Base-by-base conservation (phyloP, 2,888 invertebrate genomes). In the Agrotis puta region DNA sequence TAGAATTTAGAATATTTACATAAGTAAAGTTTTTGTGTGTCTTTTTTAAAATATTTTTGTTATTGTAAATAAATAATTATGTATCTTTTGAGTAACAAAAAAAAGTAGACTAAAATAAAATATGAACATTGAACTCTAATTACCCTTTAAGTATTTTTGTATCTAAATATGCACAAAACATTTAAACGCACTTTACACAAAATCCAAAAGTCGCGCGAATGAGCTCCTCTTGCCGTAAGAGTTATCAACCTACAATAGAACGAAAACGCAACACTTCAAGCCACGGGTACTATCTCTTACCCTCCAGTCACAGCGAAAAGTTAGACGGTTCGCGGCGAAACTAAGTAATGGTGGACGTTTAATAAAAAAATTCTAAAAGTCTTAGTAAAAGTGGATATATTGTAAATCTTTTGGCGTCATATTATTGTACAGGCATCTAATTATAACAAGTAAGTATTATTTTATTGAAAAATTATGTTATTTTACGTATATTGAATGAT, bases 161-260 rank as follows among this genome's bases (percentile, higher is more conserved):
- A 58, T 58, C 58, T 58, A 58, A 58, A 58, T 58, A 58, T 58
- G 58, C 45, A 58, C 57, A 57, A 57, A 33, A 61, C 61, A 61
- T 62, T 62, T 62, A 62, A 62, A 20, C 39, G 63, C 9, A 4
- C 22, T 16, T 63, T 51, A 63, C 39, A 43, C 18, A 39, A 51
- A 63, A 63, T 63, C 6, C 51, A 51, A n/a, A n/a, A n/a, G n/a
- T n/a, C n/a, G n/a, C n/a, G n/a, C n/a, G n/a, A n/a, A n/a, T n/a
- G n/a, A n/a, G 51, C 51, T 51, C 39, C 16, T 20, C 11, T 51
- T 20, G 63, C 63, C 20, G 22, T 51, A 2, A 2, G 51, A 63
- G 39, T 47, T 47, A 51, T 39, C 51, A 50, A 39, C 16, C 14
- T n/a, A 47, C 47, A 27, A 48, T 2, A 61, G n/a, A 61, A 61